Percentiles rank a stretch among this genome's conserved stretches.
Evolutionary conservation across 2,113 vertebrate species (phyloP).

Genomic region (Eolophus roseicapilla): DNA sequence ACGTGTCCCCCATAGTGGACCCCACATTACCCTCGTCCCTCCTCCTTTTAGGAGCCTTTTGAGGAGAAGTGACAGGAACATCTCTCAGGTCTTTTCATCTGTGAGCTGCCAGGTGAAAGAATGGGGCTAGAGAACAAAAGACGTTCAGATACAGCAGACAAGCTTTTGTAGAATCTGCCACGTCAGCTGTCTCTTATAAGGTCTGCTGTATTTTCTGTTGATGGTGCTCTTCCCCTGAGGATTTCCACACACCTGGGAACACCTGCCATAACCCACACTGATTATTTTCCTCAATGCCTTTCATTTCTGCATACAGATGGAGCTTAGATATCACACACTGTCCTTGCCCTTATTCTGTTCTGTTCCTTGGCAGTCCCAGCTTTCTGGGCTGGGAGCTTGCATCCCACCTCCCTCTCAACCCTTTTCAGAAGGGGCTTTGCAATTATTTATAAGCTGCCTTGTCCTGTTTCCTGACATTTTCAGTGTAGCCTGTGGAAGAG

Average conservation of each 20-base stretch:
- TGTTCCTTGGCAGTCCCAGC: slow-evolving; percentile 44
- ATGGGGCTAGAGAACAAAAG: slow-evolving; percentile 63
- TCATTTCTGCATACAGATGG: slow-evolving; percentile 55
- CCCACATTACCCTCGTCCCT: not conserved
- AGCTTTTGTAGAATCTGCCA: slow-evolving; percentile 62
- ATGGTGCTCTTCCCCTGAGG: slow-evolving; percentile 43
- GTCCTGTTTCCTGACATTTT: slow-evolving; percentile 38
- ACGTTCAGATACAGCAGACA: slow-evolving; percentile 39
- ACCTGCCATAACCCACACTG: slow-evolving; percentile 39
- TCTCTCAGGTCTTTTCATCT: slow-evolving; percentile 58
- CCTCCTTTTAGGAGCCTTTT: slow-evolving; percentile 55
- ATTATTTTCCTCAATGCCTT: slow-evolving; percentile 56
- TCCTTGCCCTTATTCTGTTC: slow-evolving; percentile 50
- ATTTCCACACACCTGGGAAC: slow-evolving; percentile 58
- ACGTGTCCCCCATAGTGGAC: not conserved
- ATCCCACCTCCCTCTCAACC: slow-evolving; percentile 19
- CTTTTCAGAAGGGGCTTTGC: slow-evolving; percentile 40
- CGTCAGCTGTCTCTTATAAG: slow-evolving; percentile 59
- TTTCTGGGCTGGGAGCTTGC: slow-evolving; percentile 48
- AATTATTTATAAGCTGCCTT: slow-evolving; percentile 54
- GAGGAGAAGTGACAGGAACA: slow-evolving; percentile 53
- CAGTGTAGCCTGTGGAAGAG: not conserved
- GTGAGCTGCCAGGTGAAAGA: slow-evolving; percentile 66
- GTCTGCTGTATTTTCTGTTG: slow-evolving; percentile 60
- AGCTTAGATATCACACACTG: slow-evolving; percentile 37